Evolutionary conservation across 2,797 vertebrate species (phyloP).

Genomic region (Amblyraja radiata): DNA sequence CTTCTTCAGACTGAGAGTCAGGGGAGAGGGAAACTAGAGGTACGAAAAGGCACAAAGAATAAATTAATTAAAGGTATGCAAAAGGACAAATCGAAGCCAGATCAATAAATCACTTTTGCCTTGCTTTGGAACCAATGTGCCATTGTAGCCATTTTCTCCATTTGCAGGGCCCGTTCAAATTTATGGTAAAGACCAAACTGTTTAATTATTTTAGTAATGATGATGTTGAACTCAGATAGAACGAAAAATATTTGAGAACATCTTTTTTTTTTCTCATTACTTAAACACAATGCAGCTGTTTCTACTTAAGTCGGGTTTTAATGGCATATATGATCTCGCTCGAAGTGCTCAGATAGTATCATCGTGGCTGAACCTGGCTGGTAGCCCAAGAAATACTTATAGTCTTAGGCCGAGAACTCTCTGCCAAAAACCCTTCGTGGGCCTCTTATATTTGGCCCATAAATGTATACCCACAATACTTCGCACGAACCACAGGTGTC

Average conservation of each 20-base stretch:
- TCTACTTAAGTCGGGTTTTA: background rate
- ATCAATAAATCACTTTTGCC: too few relatives aligned
- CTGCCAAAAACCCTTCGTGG: background rate
- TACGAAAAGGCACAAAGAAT: too few relatives aligned
- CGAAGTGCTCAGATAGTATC: background rate
- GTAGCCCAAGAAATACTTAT: background rate
- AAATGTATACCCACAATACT: background rate
- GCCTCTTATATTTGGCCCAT: background rate
- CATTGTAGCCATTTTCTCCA: background rate
- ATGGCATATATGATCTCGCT: background rate
- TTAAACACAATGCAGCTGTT: constrained; percentile 2
- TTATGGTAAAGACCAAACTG: background rate
- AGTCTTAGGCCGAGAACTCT: too few relatives aligned
- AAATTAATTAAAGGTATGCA: too few relatives aligned
- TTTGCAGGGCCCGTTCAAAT: background rate
- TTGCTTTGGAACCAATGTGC: background rate
- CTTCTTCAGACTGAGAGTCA: too few relatives aligned
- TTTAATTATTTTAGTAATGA: background rate
- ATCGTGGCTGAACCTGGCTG: background rate
- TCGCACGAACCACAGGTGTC: background rate
- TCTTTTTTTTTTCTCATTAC: background rate
- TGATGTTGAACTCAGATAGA: background rate
- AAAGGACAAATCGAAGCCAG: too few relatives aligned
- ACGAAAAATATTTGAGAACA: background rate
- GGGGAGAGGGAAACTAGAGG: too few relatives aligned